Base-by-base conservation (phyloP, 2,113 vertebrate genomes). In the Labeo catla region DNA sequence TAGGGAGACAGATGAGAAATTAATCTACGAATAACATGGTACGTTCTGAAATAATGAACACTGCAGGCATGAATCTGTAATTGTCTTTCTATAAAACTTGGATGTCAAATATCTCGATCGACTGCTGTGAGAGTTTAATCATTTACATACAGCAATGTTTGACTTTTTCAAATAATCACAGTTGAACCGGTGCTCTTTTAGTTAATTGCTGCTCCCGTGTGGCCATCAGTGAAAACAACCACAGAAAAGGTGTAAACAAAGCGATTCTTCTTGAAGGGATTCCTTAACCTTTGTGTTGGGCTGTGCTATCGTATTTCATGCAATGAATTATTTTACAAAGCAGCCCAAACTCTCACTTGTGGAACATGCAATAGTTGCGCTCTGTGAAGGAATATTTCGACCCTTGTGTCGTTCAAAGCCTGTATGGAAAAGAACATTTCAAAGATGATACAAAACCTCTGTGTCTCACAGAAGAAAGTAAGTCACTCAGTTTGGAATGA, bases 161-260 rank as follows among this genome's bases (percentile, higher is more conserved):
- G 49, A 13, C 19, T 59, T 43, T 0, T 74, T 12, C 4, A 77
- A 77, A 77, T 6, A 77, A 77, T 52, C 2, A 4, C 23, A 77
- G 47, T 4, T 39, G 10, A 15, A 68, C 16, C 47, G 2, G 3
- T 13, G 13, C 45, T 52, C 61, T 66, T 65, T 82, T 68, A 65
- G 59, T 81, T 63, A 34, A 39, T 65, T 84, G 76, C 84, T 84
- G 88, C 85, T 84, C 85, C 61, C 85, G 76, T 86, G 70, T 89
- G 82, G 85, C 43, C 85, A 70, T 57, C 16, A 54, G 36, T 36
- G 76, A 80, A 63, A 84, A 86, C 61, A 72, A 63, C 63, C 65
- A 70, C 19, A 45, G n/a, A 61, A 47, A 61, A 9, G 19, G 0
- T 21, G 3, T 23, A 50, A 73, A 74, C 11, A 1, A 2, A 21